Evolutionary conservation across 2,888 invertebrate species (phyloP), one percentile per base, ranked within the genome.

Genomic region (Hedychridium roseum): DNA sequence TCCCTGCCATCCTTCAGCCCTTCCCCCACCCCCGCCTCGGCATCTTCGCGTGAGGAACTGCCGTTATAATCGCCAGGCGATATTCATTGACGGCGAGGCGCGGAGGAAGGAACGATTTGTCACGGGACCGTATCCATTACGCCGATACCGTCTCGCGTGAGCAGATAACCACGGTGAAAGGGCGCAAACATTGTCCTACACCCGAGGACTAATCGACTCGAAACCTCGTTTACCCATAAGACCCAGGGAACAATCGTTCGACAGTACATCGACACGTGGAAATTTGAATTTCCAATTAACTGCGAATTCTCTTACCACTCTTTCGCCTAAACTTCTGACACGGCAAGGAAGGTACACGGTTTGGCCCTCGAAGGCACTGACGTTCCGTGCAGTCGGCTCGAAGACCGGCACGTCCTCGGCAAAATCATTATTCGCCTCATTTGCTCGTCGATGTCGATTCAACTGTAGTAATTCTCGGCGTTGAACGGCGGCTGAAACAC

Each of bases 331-430:
- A 54, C 73, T 74, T 48, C 71, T 64, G 27, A 77, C 76, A 3
- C 77, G 67, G 36, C 78, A 78, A 2, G 78, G 78, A 45, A 78
- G 65, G 47, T 78, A 78, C 36, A 73, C 77, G n/a, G 77, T 76
- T 35, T 78, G 78, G 3, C 77, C 78, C 37, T 74, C 76, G 48
- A 75, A 76, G 7, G 74, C 72, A 41, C 72, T 73, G 51, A 78
- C 77, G 54, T 76, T 77, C 27, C 70, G 64, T 12, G 76, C 76
- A 18, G 78, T 78, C 60, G 67, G 72, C 42, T 76, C 71, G 58
- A 78, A 78, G 43, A 71, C 53, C n/a, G 78, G 78, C 36, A 62
- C 36, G 52, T 68, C 64, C 37, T 68, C 72, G 34, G 49, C 54
- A 20, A 47, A 34, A 21, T 68, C 65, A 37, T 60, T 60, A 45